phyloP scores from a whole-genome alignment of 1,140 invertebrate genomes.

The Orchesella cincta region DNA sequence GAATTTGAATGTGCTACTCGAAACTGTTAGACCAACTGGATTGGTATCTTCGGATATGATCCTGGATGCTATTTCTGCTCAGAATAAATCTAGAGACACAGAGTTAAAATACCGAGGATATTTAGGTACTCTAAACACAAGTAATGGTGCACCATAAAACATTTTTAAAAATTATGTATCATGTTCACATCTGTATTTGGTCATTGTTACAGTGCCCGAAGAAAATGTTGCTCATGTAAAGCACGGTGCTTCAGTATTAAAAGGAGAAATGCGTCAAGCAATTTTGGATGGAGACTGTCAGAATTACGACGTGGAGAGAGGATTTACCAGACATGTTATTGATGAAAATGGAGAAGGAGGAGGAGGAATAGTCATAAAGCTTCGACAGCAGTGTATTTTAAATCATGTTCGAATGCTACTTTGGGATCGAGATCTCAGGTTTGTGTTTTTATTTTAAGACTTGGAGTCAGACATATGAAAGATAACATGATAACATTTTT shows the following conservation, averaged over 20 bases:
- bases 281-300: constrained; percentile 83
- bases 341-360: constrained; percentile 69
- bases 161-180: constrained; percentile 12
- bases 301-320: constrained; percentile 88
- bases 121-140: constrained; percentile 54
- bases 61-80: constrained; percentile 78
- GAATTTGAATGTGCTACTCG: constrained; percentile 80
- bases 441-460: no score
- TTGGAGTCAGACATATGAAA: no score
- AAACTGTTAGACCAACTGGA: constrained; percentile 79
- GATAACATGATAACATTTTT: background rate
- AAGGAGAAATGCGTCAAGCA: constrained; percentile 82
- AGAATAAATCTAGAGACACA: constrained; percentile 73
- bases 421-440: constrained; percentile 90
- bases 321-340: constrained; percentile 86
- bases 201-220: constrained; percentile 74
- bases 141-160: background rate
- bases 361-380: constrained; percentile 81
- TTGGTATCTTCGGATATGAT: constrained; percentile 86
- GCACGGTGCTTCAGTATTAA: constrained; percentile 76
- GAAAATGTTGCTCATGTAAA: constrained; percentile 84
- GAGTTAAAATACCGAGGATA: constrained; percentile 79
- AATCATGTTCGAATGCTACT: constrained; percentile 90
- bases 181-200: no score
- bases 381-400: constrained; percentile 84